A percentile compares a stretch with the other conserved stretches of the same genome.
Conservation (phyloP, 2,888 invertebrate species). For the Dryobotodes eremita region DNA sequence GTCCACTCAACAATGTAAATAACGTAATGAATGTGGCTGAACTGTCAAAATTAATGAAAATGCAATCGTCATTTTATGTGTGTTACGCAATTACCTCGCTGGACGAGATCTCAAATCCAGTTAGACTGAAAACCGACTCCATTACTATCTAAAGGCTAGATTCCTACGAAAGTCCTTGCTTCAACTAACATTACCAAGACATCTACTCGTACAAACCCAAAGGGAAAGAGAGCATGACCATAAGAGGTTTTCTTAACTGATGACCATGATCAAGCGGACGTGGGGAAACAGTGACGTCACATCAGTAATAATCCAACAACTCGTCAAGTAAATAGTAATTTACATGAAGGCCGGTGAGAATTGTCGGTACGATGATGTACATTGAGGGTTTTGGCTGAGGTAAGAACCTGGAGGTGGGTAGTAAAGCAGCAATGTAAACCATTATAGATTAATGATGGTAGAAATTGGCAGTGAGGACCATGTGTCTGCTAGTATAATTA, state of each 20-base stretch:
- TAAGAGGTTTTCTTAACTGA: constrained; percentile 20
- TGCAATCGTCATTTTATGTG: too few species aligned
- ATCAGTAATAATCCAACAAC: constrained; percentile 32
- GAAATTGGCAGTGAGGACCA: not conserved
- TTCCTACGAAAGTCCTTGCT: not conserved
- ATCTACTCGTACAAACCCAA: not conserved
- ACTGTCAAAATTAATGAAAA: too few species aligned
- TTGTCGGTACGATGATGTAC: not conserved
- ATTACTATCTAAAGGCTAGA: not conserved
- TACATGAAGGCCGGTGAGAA: constrained; percentile 39
- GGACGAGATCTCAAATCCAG: not conserved
- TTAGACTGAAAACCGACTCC: not conserved
- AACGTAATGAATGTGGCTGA: too few species aligned
- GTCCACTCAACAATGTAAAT: too few species aligned
- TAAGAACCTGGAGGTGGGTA: not conserved
- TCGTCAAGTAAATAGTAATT: constrained; percentile 35
- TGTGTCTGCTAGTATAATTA: not conserved
- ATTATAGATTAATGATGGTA: too few species aligned
- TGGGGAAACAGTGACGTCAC: constrained; percentile 57
- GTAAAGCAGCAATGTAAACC: not conserved
- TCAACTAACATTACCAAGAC: not conserved
- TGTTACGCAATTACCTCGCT: too few species aligned
- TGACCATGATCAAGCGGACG: constrained; percentile 49
- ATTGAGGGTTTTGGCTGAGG: not conserved
- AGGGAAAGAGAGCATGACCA: constrained; percentile 53